Base-by-base conservation (phyloP, 1,140 invertebrate genomes). In the Pissodes strobi region DNA sequence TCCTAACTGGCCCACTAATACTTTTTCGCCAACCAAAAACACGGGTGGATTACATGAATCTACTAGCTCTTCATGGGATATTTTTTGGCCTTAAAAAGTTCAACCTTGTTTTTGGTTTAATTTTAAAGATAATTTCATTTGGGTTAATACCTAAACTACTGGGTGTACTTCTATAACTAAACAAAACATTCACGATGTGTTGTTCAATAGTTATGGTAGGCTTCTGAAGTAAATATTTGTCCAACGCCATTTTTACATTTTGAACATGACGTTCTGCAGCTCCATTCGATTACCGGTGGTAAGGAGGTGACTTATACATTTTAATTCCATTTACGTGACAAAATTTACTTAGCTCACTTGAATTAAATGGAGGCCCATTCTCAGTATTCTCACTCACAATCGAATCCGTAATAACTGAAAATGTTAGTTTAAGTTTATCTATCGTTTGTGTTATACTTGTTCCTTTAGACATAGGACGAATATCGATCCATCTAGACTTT, bases 401-500 rank as follows among this genome's bases (percentile, higher is more conserved):
- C 2, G 12, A 19, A 18, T 22, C 13, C 1, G 58, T 63, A 39
- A 52, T 65, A 18, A 69, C 22, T 4, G 69, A 59, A 58, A 73
- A 74, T 5, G 38, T 64, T 8, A 59, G 27, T 53, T 64, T 62
- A 0, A 72, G 46, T 23, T 68, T 67, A 18, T 51, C 39, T 22
- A 71, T 64, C 0, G 65, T 64, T 34, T 45, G 52, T 23, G 23
- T 17, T 3, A 64, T 21, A 43, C 53, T 60, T 0, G 58, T 64
- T 22, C 37, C 25, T 27, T 45, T 61, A 10, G 8, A 34, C 27
- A 53, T 64, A 18, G 53, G 39, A 18, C 68, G 63, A 5, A 71
- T 48, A 57, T 75, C 70, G 0, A 56, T 49, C 72, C 72, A 72
- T 63, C 71, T 71, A n/a, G 53, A 67, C n/a, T 61, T 53, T 46